Percentiles rank a stretch among this genome's conserved stretches.
These are phyloP conservation scores for Polymixis lichenea DNA, from an alignment of 2,888 invertebrate species.

Conservation along the genomic window DNA sequence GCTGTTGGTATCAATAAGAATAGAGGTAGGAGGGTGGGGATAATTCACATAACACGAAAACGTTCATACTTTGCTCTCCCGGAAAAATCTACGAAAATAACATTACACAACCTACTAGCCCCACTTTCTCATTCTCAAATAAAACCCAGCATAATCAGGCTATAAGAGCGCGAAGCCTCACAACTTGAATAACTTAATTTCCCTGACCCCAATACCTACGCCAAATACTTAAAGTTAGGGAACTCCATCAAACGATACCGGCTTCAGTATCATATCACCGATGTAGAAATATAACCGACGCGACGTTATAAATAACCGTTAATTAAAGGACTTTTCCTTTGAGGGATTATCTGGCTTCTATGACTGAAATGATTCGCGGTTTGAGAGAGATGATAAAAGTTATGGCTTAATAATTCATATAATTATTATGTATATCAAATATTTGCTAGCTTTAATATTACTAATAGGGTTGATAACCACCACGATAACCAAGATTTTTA, in stretches of 20 bases:
- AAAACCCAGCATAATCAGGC: background rate
- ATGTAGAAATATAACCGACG: slow-evolving; percentile 14
- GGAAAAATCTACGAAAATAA: background rate
- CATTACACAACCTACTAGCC: background rate
- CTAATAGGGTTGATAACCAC: background rate
- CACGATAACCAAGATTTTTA: background rate
- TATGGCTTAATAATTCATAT: slow-evolving; percentile 7
- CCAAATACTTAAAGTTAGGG: slow-evolving; percentile 23
- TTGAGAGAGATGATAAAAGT: slow-evolving; percentile 1
- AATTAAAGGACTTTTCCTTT: slow-evolving; percentile 35
- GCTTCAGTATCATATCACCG: slow-evolving; percentile 31
- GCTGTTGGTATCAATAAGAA: background rate
- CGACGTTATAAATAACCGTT: slow-evolving; percentile 27
- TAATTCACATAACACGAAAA: slow-evolving; percentile 2
- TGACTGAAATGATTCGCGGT: slow-evolving; percentile 8
- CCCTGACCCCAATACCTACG: slow-evolving; percentile 36
- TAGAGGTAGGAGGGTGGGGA: background rate
- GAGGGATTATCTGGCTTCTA: slow-evolving; percentile 16
- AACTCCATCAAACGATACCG: slow-evolving; percentile 35
- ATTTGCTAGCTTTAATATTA: background rate
- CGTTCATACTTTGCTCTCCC: background rate
- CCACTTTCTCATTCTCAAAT: background rate
- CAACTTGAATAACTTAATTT: slow-evolving; percentile 47
- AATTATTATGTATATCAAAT: background rate
- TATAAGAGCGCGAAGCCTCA: slow-evolving; percentile 29